Conservation (phyloP, 2,797 vertebrate genomes). For the Molossus molossus region DNA sequence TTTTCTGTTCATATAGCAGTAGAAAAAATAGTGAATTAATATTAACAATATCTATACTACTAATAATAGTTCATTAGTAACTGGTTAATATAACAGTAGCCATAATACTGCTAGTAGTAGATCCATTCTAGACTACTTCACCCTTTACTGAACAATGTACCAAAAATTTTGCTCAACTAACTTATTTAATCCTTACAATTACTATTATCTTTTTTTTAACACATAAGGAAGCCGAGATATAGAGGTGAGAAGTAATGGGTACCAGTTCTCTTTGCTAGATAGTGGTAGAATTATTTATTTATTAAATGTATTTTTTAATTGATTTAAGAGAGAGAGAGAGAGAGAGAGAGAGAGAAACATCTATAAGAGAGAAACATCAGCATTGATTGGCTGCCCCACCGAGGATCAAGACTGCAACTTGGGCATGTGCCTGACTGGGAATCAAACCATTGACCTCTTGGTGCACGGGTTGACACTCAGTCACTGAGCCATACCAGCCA, state of each 20-base stretch:
- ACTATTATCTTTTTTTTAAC: neutral
- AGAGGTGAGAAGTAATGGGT: neutral
- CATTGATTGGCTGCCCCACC: too few relatives aligned
- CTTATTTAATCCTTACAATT: slow-evolving; percentile 53
- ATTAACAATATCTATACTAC: neutral
- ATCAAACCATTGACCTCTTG: too few relatives aligned
- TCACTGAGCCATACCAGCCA: too few relatives aligned
- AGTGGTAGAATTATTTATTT: neutral
- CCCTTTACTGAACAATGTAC: slow-evolving; percentile 18
- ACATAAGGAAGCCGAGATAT: neutral
- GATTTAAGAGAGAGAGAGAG: too few relatives aligned
- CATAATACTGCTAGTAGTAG: neutral
- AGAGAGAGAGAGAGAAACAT: too few relatives aligned
- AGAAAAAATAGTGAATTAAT: slow-evolving; percentile 38
- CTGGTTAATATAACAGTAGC: neutral
- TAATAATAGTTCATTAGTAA: neutral
- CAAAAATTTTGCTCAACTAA: neutral
- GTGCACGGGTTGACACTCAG: too few relatives aligned
- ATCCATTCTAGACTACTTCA: slow-evolving; percentile 18
- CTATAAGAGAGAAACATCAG: too few relatives aligned
- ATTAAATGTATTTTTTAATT: neutral
- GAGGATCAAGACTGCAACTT: too few relatives aligned
- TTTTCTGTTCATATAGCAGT: slow-evolving; percentile 10
- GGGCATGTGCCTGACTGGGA: too few relatives aligned
- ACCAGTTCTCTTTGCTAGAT: neutral